Base-by-base conservation (phyloP, 2,888 invertebrate species). In the Euclidia mi region DNA sequence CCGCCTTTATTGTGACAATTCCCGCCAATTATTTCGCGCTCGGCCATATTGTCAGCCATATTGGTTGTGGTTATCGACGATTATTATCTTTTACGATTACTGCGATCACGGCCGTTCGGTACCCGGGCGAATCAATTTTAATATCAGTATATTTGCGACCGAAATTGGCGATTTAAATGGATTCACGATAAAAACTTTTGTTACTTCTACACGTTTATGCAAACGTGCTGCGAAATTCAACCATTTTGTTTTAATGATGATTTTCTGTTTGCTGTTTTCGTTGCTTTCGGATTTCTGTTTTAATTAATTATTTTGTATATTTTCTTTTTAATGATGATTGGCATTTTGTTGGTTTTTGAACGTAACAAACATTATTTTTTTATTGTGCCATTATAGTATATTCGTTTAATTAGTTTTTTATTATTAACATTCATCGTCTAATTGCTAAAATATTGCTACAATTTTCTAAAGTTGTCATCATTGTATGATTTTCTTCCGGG, bases 21-120 rank as follows among this genome's bases (percentile, higher is more conserved):
- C 76, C 70, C 72, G 71, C 72, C 79, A 79, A 82, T 82, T 81
- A 81, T 82, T 75, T 69, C 48, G 48, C 52, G 45, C 40, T 65
- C 75, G 56, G 69, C 73, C 69, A 71, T 68, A 48, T 68, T 65
- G 65, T 45, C 59, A 68, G 71, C 78, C 79, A 77, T 76, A 60
- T 76, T 77, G 78, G 60, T 57, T 51, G 71, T 55, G 63, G 79
- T 72, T 76, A 81, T 81, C 72, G 69, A 45, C 53, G 74, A 82
- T 83, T 83, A 83, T 84, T 81, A 84, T 82, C 83, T 81, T 82
- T 83, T 81, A 84, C 76, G 81, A 77, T 76, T 74, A 81, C 81
- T 70, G 76, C 62, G 68, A 66, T 73, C 70, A 65, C 50, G 28
- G 40, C 43, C 42, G 38, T 48, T 48, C 41, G 70, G 57, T 59